phyloP scores from a whole-genome alignment of 2,113 vertebrate species.

The Arvicanthis niloticus region DNA sequence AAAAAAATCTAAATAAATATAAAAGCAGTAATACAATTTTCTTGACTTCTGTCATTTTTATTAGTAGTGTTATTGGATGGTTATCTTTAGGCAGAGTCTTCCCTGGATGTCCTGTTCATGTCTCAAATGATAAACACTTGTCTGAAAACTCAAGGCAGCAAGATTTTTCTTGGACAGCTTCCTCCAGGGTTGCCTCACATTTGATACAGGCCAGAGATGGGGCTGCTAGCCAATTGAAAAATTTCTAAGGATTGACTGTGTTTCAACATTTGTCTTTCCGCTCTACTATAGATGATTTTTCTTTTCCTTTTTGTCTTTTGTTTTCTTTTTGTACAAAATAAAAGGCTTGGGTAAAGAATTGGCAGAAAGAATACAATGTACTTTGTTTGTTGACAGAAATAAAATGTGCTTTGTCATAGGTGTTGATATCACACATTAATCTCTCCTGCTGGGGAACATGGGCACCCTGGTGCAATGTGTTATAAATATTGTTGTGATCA shows the following conservation, averaged over 20 bases:
- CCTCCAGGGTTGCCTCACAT: background rate
- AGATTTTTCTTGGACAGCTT: background rate
- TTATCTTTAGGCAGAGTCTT: background rate
- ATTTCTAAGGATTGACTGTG: constrained; percentile 64
- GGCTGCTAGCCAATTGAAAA: constrained; percentile 3
- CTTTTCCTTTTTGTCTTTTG: background rate
- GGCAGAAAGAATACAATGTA: constrained; percentile 72
- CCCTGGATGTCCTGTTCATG: background rate
- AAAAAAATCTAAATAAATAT: background rate
- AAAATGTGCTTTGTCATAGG: constrained; percentile 84
- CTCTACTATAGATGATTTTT: constrained; percentile 24
- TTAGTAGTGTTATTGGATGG: background rate
- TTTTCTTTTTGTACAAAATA: background rate
- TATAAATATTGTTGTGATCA: constrained; percentile 83
- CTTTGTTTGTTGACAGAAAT: constrained; percentile 84
- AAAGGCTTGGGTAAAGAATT: constrained; percentile 62
- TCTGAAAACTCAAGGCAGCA: background rate
- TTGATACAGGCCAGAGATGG: background rate
- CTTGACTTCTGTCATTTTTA: background rate
- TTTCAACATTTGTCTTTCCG: constrained; percentile 69
- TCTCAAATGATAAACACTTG: background rate
- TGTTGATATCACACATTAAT: constrained; percentile 82
- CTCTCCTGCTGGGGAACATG: constrained; percentile 64
- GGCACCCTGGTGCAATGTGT: background rate
- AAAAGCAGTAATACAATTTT: background rate